These are phyloP conservation scores for Asobara japonica DNA, from an alignment of 1,140 invertebrate genomes.

Conservation along the genomic window DNA sequence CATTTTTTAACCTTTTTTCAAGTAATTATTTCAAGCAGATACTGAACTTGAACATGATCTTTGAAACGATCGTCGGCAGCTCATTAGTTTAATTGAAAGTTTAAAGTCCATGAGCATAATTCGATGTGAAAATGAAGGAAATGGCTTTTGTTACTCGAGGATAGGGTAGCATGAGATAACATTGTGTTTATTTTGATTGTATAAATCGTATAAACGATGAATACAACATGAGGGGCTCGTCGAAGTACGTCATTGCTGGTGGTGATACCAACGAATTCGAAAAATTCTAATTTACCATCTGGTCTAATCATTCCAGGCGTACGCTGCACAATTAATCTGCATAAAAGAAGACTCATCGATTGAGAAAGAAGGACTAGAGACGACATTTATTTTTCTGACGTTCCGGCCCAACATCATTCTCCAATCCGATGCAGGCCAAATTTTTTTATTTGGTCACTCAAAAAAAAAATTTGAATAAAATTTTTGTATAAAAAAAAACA, in stretches of 20 bases:
- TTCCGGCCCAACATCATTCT: too few relatives aligned
- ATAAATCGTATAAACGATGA: not conserved
- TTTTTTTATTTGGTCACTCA: too few relatives aligned
- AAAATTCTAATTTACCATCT: not conserved
- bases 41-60: not conserved
- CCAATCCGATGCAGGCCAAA: too few relatives aligned
- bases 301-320: not conserved
- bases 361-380: too few relatives aligned
- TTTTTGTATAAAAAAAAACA: too few relatives aligned
- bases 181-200: not conserved
- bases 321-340: too few relatives aligned
- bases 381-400: too few relatives aligned
- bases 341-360: too few relatives aligned
- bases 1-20: not conserved
- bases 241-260: not conserved
- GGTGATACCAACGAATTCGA: not conserved
- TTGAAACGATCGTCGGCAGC: not conserved
- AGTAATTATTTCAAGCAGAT: not conserved
- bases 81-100: not conserved
- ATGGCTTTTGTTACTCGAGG: not conserved
- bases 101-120: not conserved
- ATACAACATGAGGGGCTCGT: not conserved
- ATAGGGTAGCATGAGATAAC: not conserved
- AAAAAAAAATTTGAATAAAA: too few relatives aligned
- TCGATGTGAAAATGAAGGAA: not conserved